Conservation (phyloP, 2,797 vertebrate genomes). For the Ciconia nigra region DNA sequence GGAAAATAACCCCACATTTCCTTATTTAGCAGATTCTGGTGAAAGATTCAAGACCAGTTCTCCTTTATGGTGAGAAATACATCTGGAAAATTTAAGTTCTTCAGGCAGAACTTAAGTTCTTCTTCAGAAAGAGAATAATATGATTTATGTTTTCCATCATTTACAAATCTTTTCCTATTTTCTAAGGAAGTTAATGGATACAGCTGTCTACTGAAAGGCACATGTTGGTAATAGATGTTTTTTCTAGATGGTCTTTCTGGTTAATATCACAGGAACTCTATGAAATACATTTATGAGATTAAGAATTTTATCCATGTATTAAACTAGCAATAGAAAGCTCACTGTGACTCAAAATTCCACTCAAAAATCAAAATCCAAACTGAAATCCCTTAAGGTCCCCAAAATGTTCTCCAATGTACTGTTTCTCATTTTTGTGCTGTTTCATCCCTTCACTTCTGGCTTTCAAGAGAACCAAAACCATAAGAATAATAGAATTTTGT, state of each 20-base stretch:
- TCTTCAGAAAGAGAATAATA: background rate
- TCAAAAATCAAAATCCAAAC: background rate
- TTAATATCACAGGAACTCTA: background rate
- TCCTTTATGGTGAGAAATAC: background rate
- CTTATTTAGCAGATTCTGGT: background rate
- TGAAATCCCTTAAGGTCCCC: background rate
- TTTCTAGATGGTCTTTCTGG: background rate
- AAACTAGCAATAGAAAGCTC: background rate
- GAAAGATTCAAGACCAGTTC: background rate
- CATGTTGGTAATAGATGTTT: background rate
- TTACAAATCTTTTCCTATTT: background rate
- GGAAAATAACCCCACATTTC: background rate
- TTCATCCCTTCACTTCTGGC: background rate
- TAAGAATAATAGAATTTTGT: background rate
- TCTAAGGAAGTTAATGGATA: background rate
- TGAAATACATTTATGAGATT: background rate
- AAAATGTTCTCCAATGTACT: background rate
- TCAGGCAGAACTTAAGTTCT: too few relatives aligned
- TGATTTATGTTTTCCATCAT: background rate
- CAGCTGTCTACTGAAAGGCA: background rate
- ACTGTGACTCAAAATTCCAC: background rate
- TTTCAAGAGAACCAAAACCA: background rate
- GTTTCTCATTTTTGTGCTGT: background rate
- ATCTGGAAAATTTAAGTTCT: background rate
- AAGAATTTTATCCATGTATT: background rate